Base-by-base conservation (phyloP, 2,113 vertebrate species). In the Melanostigma gelatinosum region DNA sequence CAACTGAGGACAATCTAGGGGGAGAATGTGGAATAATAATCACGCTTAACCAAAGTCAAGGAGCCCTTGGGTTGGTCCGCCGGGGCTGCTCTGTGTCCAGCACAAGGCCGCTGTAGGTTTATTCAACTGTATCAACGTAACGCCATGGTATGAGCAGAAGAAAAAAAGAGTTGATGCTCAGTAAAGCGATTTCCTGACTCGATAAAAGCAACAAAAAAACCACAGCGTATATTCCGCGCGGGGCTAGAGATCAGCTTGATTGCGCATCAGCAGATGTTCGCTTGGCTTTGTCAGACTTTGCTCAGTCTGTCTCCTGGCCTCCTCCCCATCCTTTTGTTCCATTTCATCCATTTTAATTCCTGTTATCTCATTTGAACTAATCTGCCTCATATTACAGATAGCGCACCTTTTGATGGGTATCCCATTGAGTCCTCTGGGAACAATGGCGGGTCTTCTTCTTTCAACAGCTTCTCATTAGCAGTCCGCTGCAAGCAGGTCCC, bases 331-430 rank as follows among this genome's bases (percentile, higher is more conserved):
- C 64, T 72, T 83, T 87, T 91, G 85, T 91, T 92, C 82, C 36
- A 9, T 73, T 85, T 55, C 79, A 84, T 73, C 84, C 79, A 74
- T 85, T 88, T 82, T 64, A 85, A 87, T 91, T 86, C 71, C 50
- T 3, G 46, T 84, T 91, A 91, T 88, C 88, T 85, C 48, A 38
- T 83, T 87, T 75, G n/a, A 89, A 82, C 75, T 72, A 67, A 89
- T 83, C 83, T 85, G 57, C 54, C 57, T 88, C 83, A 87, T 88
- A 86, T 91, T 89, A 83, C 71, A 80, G 89, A 88, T 72, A 86
- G 60, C 13, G 9, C 69, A 84, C 79, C 84, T 83, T 85, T 86
- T 91, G 85, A 89, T 87, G 78, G 38, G 79, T 69, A 79, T 81
- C 77, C 79, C 50, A 88, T 87, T 89, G 80, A 92, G 89, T 87